Evolutionary conservation across 2,113 vertebrate genomes (phyloP), one percentile per base, ranked within the genome.

Genomic region (Hemiscyllium ocellatum): DNA sequence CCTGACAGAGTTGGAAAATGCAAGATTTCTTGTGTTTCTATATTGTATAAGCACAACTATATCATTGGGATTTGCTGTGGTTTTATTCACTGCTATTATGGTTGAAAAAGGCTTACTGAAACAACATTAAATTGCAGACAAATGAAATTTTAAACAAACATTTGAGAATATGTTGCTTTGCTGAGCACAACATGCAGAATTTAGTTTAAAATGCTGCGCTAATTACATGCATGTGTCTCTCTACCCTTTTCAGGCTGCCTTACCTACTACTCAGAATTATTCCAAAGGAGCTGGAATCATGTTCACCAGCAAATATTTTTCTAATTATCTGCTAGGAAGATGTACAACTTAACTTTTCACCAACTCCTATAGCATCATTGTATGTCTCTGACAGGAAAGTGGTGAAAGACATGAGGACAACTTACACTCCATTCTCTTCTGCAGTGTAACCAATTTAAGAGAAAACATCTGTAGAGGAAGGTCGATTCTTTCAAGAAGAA

Each of bases 81-180:
- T 47, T 95, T 95, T 33, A 95, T 76, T 95, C 26, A 72, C 68
- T 70, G 42, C 52, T 33, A 29, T 95, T 72, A 76, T 95, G 50
- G 4, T 24, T 72, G 0, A 42, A 15, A 95, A 72, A 95, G 20
- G 19, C n/a, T 70, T 47, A 95, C 50, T 15, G 4, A 72, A 95
- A 50, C 17, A 33, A 76, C 7, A 50, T 72, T 33, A 95, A 95
- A 95, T 95, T 95, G 94, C 94, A 95, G 42, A 8, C 42, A 94
- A 94, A 94, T 47, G 66, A 13, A 47, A 72, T 52, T 24, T 95
- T 72, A 10, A 13, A 72, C 29, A 33, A 95, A 47, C 10, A 8
- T 94, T 50, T 12, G 1, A 70, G 26, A 95, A 50, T 50, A 76
- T 33, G 61, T 52, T 52, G 50, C 69, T 76, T 70, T 95, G 50